Evolutionary conservation across 2,113 vertebrate species (phyloP), one percentile per base, ranked within the genome.

Genomic region (Athene cunicularia): DNA sequence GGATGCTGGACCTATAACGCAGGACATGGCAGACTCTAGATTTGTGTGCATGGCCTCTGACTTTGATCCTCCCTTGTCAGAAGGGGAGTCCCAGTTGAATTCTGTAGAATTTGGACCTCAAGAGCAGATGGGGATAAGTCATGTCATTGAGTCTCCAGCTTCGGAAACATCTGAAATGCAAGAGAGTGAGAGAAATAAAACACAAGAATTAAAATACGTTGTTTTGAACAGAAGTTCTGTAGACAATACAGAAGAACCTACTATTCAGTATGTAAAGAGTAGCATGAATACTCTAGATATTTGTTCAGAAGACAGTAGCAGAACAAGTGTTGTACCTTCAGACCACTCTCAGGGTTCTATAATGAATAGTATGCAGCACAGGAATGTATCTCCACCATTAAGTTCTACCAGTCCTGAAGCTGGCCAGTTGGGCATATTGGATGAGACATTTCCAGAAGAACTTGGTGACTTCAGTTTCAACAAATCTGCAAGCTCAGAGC

Each of bases 401-500:
- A 74, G 28, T 88, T 85, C 39, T 73, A 5, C 90, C 5, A 32
- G 16, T 86, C 4, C 3, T 68, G 87, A 94, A n/a, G 43, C 43
- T 93, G 5, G 5, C 43, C 41, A 58, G 26, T 23, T 70, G 76
- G 89, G 95, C 10, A 97, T 98, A 96, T 67, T 94, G 67, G 74
- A 95, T 47, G 98, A 98, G 88, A 97, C 95, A 12, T 26, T 98
- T 95, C 97, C 97, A 93, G 97, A 97, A 68, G 96, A 95, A 85
- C 37, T 6, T 91, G 76, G 28, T 63, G 20, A 10, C 27, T 8
- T 90, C 50, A 90, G 93, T 96, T 6, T 68, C 60, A 88, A 60
- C 55, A 64, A 70, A 41, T 91, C 70, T 73, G 5, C 5, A 82
- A 80, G 3, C 84, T 75, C 80, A 67, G 94, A 95, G 27, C 55